Conservation (phyloP, 1,140 invertebrate genomes). For the Nylanderia fulva region DNA sequence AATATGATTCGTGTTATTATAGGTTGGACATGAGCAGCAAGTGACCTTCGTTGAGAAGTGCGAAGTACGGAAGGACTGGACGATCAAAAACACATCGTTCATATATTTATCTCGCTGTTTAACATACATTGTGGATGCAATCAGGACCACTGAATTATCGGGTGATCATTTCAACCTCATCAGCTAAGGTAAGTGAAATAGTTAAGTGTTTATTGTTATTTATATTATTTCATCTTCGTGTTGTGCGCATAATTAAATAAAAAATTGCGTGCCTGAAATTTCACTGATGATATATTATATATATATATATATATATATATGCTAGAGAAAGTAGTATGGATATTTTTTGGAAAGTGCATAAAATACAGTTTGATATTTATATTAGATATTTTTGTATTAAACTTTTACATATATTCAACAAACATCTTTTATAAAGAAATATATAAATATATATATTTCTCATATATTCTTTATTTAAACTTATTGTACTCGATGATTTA, state of each 20-base stretch:
- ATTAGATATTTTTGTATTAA: conserved; percentile 63
- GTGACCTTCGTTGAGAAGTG: not conserved
- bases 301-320: too few relatives aligned
- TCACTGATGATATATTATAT: too few relatives aligned
- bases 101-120: not conserved
- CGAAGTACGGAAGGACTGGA: not conserved
- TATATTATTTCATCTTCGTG: not conserved
- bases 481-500: conserved; percentile 14
- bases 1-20: not conserved
- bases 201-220: not conserved
- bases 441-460: conserved; percentile 18
- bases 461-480: conserved; percentile 34
- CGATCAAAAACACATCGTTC: too few relatives aligned
- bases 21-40: not conserved
- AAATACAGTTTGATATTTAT: conserved; percentile 9
- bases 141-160: not conserved
- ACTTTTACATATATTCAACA: conserved; percentile 67
- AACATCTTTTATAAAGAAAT: conserved; percentile 51
- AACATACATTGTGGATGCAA: not conserved
- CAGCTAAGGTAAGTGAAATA: too few relatives aligned
- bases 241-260: not conserved
- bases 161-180: not conserved
- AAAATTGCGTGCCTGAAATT: not conserved
- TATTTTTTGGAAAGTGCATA: not conserved
- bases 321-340: not conserved